phyloP scores from a whole-genome alignment of 92 coral and sea anemone species.

The Montipora capitata region DNA sequence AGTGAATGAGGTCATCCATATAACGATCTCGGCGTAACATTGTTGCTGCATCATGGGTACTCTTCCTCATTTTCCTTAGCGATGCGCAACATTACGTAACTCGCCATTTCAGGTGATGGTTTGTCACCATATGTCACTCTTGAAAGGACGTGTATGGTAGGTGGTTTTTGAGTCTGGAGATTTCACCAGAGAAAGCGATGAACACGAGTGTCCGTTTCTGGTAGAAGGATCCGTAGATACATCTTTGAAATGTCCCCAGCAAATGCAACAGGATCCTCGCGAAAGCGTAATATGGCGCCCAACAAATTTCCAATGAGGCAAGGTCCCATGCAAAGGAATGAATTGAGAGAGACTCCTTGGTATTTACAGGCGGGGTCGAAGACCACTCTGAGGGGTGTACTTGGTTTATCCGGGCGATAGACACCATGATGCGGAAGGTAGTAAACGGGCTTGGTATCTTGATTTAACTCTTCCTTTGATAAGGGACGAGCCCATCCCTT shows the following conservation, averaged over 20 bases:
- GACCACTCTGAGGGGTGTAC: conserved; percentile 60
- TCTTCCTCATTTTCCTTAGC: conserved; percentile 49
- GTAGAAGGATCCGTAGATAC: conserved; percentile 61
- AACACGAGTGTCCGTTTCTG: conserved; percentile 30
- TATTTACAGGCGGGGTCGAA: conserved; percentile 66
- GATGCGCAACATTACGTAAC: conserved; percentile 56
- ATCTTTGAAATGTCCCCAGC: conserved; percentile 69
- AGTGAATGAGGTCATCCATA: conserved; percentile 26
- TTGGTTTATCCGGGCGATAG: conserved; percentile 34
- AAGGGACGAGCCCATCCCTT: conserved; percentile 54
- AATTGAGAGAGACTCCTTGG: conserved; percentile 54
- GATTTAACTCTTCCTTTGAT: conserved; percentile 24
- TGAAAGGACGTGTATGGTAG: conserved; percentile 14
- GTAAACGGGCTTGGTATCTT: conserved; percentile 56
- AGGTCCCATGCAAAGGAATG: conserved; percentile 33
- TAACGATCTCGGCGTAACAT: conserved; percentile 41
- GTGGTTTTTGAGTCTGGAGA: conserved; percentile 26
- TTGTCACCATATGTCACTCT: conserved; percentile 68
- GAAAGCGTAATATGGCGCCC: conserved; percentile 57
- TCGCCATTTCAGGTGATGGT: conserved; percentile 67
- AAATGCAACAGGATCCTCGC: conserved; percentile 57
- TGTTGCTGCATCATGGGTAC: conserved; percentile 24
- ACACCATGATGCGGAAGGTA: conserved; percentile 54
- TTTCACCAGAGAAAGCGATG: conserved; percentile 65
- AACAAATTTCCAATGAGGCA: conserved; percentile 65